Conservation (phyloP, 2,113 vertebrate genomes). For the Leucopsar rothschildi region DNA sequence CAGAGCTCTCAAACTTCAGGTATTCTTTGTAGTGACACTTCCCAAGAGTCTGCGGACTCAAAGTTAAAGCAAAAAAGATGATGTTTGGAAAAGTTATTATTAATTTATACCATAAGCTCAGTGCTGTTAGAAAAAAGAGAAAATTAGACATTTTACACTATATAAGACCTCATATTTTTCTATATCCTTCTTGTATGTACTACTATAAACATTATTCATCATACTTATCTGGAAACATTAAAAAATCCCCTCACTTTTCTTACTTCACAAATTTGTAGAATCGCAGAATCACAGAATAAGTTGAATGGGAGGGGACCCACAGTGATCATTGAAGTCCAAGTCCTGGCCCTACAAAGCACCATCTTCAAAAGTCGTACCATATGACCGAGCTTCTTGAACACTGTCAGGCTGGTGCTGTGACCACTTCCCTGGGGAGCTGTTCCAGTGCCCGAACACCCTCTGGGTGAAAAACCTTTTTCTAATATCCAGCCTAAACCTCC, state of each 20-base stretch:
- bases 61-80: neutral
- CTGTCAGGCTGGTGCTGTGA: neutral
- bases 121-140: neutral
- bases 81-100: neutral
- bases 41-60: neutral
- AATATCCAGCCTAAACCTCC: neutral
- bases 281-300: neutral
- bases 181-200: neutral
- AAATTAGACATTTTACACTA: neutral
- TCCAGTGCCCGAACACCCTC: rapidly evolving
- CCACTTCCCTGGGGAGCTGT: neutral
- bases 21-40: neutral
- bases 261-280: neutral
- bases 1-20: neutral
- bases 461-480: neutral
- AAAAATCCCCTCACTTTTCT: rapidly evolving
- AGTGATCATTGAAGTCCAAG: neutral
- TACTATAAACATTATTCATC: neutral
- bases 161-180: neutral
- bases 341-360: neutral
- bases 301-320: neutral
- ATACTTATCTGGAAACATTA: neutral
- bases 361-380: neutral
- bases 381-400: neutral
- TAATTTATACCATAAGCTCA: neutral